Evolutionary conservation across 2,797 vertebrate genomes (phyloP).

Genomic region (Mus spretus): DNA sequence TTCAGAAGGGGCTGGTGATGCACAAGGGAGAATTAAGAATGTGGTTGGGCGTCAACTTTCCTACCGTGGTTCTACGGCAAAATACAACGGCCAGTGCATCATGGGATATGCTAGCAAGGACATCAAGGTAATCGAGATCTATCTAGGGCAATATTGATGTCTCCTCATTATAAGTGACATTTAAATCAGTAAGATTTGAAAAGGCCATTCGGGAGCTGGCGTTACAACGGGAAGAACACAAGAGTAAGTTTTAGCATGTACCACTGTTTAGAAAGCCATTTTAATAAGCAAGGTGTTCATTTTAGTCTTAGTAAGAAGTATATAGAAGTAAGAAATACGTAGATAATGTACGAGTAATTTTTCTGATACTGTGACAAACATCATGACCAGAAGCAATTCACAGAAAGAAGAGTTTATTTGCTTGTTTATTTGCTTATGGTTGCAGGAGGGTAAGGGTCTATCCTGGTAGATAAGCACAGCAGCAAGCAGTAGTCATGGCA

Average conservation of each 20-base stretch:
- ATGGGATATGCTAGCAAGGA: background rate
- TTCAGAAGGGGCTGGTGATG: background rate
- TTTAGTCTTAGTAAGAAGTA: background rate
- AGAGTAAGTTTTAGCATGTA: background rate
- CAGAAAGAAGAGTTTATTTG: background rate
- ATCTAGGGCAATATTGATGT: background rate
- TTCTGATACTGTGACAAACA: background rate
- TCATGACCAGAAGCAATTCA: background rate
- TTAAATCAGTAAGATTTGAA: background rate
- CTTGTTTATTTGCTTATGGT: background rate
- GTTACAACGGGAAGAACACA: background rate
- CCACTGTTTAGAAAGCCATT: background rate
- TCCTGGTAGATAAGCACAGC: background rate
- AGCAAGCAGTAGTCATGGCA: background rate
- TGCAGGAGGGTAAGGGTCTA: background rate
- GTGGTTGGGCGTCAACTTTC: background rate
- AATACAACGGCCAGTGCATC: background rate
- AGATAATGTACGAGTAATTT: background rate
- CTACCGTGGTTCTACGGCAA: background rate
- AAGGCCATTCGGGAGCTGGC: background rate
- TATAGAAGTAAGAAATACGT: background rate
- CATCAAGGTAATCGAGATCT: background rate
- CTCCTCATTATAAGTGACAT: background rate
- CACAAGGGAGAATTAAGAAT: background rate
- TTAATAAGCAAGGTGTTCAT: background rate